These are phyloP conservation scores for Galaxea fascicularis DNA, from an alignment of 92 coral and sea anemone genomes.

Conservation along the genomic window DNA sequence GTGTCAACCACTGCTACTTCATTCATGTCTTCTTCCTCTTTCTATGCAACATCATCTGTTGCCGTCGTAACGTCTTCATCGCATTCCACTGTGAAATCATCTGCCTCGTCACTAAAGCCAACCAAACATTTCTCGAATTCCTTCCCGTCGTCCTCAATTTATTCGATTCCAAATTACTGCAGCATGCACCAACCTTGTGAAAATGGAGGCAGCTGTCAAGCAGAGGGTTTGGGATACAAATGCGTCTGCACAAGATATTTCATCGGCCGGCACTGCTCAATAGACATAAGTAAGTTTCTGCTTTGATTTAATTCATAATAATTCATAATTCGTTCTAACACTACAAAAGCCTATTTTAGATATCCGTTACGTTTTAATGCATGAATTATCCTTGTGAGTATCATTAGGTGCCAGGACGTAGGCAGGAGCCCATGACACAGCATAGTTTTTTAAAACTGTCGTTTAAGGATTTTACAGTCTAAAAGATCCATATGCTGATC, in stretches of 20 bases:
- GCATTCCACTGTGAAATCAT: background rate
- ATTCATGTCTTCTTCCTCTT: background rate
- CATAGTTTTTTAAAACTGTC: too few species aligned
- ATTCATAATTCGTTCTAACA: too few species aligned
- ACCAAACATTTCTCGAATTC: background rate
- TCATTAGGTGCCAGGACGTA: too few species aligned
- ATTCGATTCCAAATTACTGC: background rate
- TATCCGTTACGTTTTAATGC: too few species aligned
- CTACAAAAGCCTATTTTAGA: too few species aligned
- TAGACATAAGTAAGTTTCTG: constrained; percentile 27
- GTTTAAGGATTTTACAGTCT: too few species aligned
- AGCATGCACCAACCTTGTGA: constrained; percentile 2
- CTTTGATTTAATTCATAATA: too few species aligned
- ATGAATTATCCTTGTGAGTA: too few species aligned
- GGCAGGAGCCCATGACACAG: too few species aligned
- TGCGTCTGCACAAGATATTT: constrained; percentile 19
- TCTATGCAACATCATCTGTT: background rate
- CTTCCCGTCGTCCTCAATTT: background rate
- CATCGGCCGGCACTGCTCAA: constrained; percentile 7
- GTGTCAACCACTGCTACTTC: background rate
- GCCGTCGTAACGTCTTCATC: background rate
- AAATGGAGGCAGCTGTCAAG: constrained; percentile 22
- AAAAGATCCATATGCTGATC: too few species aligned
- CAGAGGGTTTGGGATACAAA: constrained; percentile 7
- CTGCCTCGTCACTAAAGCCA: background rate